Evolutionary conservation across 2,113 vertebrate genomes (phyloP), one percentile per base, ranked within the genome.

Genomic region (Pygathrix nemaeus): DNA sequence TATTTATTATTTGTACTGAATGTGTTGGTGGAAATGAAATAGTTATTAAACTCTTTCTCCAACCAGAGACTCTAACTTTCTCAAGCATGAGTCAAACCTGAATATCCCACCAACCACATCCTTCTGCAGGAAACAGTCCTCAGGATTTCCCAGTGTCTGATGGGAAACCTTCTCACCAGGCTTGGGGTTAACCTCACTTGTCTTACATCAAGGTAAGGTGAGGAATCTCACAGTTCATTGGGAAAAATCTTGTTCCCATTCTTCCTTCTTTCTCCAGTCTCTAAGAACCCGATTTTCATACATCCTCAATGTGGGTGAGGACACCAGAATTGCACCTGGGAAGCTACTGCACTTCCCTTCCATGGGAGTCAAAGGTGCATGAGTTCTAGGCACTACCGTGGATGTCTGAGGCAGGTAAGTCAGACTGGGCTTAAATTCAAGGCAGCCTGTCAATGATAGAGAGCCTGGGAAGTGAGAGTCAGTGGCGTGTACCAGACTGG

Each of bases 381-480:
- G 57, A 59, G 57, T 59, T 40, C 70, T 70, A 59, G 72, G 43
- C 89, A 52, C 82, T 27, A 43, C 68, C 35, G 10, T 12, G 35
- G 68, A 4, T 52, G 45, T 21, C 43, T 4, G 0, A 10, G 45
- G 38, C 57, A 48, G 76, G 66, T 66, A 25, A 4, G 50, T 21
- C 25, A 2, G 50, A 30, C 70, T 57, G 52, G 40, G 61, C 10
- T 50, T 23, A 30, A 23, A 38, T 38, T 23, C 57, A 86, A 52
- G 66, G 75, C 20, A 52, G 20, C 82, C 82, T 43, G 38, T 10
- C 23, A 10, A 9, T 5, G 8, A 9, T 18, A 30, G 40, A 18
- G 6, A 64, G 9, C 21, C 38, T 0, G 5, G 0, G 30, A 7
- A 3, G 1, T 8, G 30, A 6, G 18, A 70, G 73, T 35, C 61